Percentiles rank a stretch among this genome's conserved stretches.
Evolutionary conservation across 2,113 vertebrate genomes (phyloP).

Genomic region (Climacteris rufus): DNA sequence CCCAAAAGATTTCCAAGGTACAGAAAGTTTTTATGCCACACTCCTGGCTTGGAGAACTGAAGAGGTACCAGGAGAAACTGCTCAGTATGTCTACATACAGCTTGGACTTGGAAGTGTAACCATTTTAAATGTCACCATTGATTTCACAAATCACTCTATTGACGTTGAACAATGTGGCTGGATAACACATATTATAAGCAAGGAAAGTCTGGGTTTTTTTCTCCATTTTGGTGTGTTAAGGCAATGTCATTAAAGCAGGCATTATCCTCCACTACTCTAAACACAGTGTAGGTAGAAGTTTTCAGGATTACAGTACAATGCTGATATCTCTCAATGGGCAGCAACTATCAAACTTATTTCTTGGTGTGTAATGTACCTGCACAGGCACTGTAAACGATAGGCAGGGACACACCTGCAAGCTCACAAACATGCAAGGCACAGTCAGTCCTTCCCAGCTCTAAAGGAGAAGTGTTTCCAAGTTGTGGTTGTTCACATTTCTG

Average conservation of each 20-base stretch:
- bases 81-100: accelerated
- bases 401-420: not conserved
- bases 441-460: not conserved
- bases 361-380: not conserved
- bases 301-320: not conserved
- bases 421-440: not conserved
- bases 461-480: not conserved
- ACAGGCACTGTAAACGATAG: not conserved
- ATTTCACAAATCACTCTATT: not conserved
- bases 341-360: not conserved
- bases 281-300: not conserved
- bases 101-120: not conserved
- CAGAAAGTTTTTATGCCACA: not conserved
- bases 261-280: not conserved
- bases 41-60: not conserved
- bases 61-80: not conserved
- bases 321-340: not conserved
- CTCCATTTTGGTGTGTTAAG: not conserved
- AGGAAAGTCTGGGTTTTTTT: accelerated
- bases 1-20: not conserved
- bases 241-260: not conserved
- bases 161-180: not conserved
- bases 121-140: not conserved
- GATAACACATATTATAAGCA: not conserved
- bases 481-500: not conserved